phyloP scores from a whole-genome alignment of 2,888 invertebrate species.

The Apoda limacodes region DNA sequence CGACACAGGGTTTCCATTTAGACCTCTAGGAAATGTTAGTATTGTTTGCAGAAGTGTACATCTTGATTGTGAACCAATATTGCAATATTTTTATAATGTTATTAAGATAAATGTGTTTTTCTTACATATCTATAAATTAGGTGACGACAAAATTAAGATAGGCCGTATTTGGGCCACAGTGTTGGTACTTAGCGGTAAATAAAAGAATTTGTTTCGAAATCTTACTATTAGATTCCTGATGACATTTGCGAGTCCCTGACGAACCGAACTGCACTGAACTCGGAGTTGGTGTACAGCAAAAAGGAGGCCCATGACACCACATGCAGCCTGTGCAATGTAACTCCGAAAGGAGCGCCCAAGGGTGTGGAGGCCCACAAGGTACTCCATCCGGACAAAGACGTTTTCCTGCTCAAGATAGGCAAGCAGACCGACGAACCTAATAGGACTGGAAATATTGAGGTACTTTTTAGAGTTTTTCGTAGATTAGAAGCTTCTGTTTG shows the following conservation, averaged over 20 bases:
- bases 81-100: too few relatives aligned
- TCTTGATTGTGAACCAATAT: too few relatives aligned
- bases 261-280: conserved; percentile 43
- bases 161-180: too few relatives aligned
- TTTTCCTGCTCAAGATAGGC: conserved; percentile 79
- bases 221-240: conserved; percentile 53
- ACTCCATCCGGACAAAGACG: conserved; percentile 76
- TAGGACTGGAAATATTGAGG: conserved; percentile 75
- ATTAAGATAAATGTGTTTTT: too few relatives aligned
- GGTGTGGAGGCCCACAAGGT: conserved; percentile 70
- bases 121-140: too few relatives aligned
- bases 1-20: too few relatives aligned
- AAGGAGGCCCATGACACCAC: conserved; percentile 35
- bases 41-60: too few relatives aligned
- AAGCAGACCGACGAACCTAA: conserved; percentile 74
- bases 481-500: conserved; percentile 30
- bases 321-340: conserved; percentile 52
- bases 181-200: too few relatives aligned
- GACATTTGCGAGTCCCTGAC: conserved; percentile 53
- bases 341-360: conserved; percentile 60
- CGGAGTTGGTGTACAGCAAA: conserved; percentile 43
- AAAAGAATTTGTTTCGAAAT: too few relatives aligned
- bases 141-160: too few relatives aligned
- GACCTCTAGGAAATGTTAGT: too few relatives aligned
- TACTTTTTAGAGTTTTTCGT: conserved; percentile 29